Conservation (phyloP, 2,888 invertebrate species). For the Ditula angustiorana region DNA sequence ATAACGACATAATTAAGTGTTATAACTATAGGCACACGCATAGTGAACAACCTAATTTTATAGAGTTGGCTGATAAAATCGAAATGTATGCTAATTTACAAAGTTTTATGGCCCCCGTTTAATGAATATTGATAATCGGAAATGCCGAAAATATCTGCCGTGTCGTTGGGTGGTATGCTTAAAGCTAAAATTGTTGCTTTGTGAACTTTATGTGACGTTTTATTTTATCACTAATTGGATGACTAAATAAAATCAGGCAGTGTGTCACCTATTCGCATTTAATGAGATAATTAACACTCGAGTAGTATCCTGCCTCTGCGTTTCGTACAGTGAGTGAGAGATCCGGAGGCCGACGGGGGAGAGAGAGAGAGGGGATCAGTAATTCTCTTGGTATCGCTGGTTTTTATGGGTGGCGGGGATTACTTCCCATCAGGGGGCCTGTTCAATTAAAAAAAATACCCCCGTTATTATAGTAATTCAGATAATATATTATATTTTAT, state of each 20-base stretch:
- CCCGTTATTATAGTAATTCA: too few species aligned
- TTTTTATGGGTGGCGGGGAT: too few species aligned
- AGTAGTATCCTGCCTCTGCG: too few species aligned
- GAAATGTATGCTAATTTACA: slow-evolving; percentile 73
- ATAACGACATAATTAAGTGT: background rate
- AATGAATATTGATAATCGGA: slow-evolving; percentile 76
- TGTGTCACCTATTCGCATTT: slow-evolving; percentile 8
- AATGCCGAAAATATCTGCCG: slow-evolving; percentile 69
- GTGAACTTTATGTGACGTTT: slow-evolving; percentile 39
- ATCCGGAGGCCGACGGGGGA: too few species aligned
- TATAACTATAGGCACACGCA: slow-evolving; percentile 59
- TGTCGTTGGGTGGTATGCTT: slow-evolving; percentile 57
- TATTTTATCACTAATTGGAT: slow-evolving; percentile 7
- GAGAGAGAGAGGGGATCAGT: too few species aligned
- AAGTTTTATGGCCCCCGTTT: slow-evolving; percentile 59
- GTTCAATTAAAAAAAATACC: too few species aligned
- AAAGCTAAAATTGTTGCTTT: slow-evolving; percentile 44
- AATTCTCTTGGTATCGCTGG: too few species aligned
- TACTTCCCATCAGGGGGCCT: too few species aligned
- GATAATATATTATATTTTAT: too few species aligned
- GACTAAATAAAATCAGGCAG: background rate
- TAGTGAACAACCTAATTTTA: slow-evolving; percentile 61
- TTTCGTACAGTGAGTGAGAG: too few species aligned
- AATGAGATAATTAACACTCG: too few species aligned
- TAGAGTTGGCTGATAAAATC: slow-evolving; percentile 70